Conservation (phyloP, 2,888 invertebrate genomes). For the Platerodrilus igneus region DNA sequence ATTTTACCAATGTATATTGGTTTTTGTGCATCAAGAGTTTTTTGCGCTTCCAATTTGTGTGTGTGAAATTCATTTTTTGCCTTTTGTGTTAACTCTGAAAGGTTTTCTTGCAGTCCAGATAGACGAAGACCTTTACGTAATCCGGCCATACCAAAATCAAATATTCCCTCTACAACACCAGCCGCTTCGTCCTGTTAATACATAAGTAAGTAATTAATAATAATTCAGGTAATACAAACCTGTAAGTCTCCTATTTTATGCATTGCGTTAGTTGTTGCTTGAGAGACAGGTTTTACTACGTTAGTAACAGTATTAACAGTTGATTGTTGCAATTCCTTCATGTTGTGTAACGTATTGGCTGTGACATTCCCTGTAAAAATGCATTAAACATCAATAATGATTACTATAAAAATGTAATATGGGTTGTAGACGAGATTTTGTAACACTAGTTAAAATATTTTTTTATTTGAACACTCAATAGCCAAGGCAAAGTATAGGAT, state of each 20-base stretch:
- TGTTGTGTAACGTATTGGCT: constrained; percentile 44
- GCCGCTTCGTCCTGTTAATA: constrained; percentile 56
- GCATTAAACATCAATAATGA: too few relatives aligned
- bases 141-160: constrained; percentile 60
- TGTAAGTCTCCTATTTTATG: constrained; percentile 61
- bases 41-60: constrained; percentile 11
- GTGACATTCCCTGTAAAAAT: constrained; percentile 40
- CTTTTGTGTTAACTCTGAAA: constrained; percentile 25
- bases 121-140: constrained; percentile 56
- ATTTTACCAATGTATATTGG: constrained; percentile 4
- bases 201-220: background rate
- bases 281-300: constrained; percentile 37
- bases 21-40: constrained; percentile 11
- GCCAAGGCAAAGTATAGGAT: constrained; percentile 3
- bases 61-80: constrained; percentile 16
- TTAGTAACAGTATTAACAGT: constrained; percentile 50
- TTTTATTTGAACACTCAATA: too few relatives aligned
- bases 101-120: constrained; percentile 56
- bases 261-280: constrained; percentile 54
- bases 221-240: constrained; percentile 43
- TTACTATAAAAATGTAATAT: background rate
- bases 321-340: constrained; percentile 54
- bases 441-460: too few relatives aligned
- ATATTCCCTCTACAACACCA: constrained; percentile 59
- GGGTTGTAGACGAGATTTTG: constrained; percentile 8